Percentiles rank a stretch among this genome's conserved stretches.
Evolutionary conservation across 1,140 invertebrate species (phyloP).

Genomic region (Tribolium castaneum): DNA sequence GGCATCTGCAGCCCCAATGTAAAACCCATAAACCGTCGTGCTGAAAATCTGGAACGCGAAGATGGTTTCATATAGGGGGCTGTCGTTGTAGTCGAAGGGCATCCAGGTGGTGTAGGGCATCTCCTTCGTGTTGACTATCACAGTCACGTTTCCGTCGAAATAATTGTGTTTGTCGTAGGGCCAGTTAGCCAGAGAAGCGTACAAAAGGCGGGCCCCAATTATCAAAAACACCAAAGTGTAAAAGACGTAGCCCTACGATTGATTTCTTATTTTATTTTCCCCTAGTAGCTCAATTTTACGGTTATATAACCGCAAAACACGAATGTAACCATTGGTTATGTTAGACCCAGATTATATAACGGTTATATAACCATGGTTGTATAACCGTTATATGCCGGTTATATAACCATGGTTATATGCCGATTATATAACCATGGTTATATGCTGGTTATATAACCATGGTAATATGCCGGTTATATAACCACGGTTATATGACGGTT

Average conservation of each 20-base stretch:
- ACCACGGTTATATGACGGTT: too few relatives aligned
- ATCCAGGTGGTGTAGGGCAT: conserved; percentile 39
- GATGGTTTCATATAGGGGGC: conserved; percentile 38
- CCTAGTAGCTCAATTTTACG: too few relatives aligned
- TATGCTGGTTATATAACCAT: too few relatives aligned
- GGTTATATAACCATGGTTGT: too few relatives aligned
- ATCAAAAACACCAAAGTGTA: background rate
- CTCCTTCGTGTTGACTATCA: conserved; percentile 2
- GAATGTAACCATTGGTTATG: too few relatives aligned
- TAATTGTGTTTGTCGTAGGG: conserved; percentile 1
- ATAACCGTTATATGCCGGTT: too few relatives aligned
- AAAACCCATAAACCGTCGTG: conserved; percentile 24
- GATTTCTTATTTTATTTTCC: too few relatives aligned
- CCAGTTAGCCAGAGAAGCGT: background rate
- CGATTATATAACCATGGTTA: too few relatives aligned
- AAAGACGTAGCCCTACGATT: conserved; percentile 12
- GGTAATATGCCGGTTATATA: too few relatives aligned
- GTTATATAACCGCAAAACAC: too few relatives aligned
- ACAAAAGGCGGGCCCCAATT: background rate
- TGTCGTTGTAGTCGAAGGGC: conserved; percentile 26
- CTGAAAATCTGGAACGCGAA: conserved; percentile 15
- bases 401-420: too few relatives aligned
- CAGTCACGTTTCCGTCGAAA: conserved; percentile 11
- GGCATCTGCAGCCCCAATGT: conserved; percentile 41
- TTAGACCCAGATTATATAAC: too few relatives aligned